phyloP scores from a whole-genome alignment of 2,113 vertebrate species.

The Australoheros scitulus region DNA sequence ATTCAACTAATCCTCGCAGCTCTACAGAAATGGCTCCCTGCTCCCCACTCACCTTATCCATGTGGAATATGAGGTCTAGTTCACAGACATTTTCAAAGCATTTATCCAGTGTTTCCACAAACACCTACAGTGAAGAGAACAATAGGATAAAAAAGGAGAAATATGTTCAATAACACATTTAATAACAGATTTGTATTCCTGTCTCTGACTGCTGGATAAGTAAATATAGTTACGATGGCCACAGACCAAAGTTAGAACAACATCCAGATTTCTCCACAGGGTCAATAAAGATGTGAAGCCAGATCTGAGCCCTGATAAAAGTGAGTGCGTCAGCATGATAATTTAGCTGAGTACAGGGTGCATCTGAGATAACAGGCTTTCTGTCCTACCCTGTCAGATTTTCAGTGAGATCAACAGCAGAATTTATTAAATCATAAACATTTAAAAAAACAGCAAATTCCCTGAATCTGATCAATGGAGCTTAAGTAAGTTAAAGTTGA shows the following conservation, averaged over 20 bases:
- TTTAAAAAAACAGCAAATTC: not conserved
- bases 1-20: not conserved
- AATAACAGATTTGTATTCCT: not conserved
- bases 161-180: not conserved
- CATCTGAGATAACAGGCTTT: not conserved
- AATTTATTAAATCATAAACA: not conserved
- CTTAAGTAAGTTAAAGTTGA: not conserved
- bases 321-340: not conserved
- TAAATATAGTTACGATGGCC: not conserved
- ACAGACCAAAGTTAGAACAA: not conserved
- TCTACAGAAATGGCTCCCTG: not conserved
- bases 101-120: slow-evolving; percentile 95
- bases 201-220: not conserved
- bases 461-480: not conserved
- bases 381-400: not conserved
- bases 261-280: not conserved
- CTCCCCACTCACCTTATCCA: slow-evolving; percentile 88
- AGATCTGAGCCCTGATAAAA: not conserved
- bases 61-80: slow-evolving; percentile 95
- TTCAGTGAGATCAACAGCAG: not conserved
- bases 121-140: slow-evolving; percentile 81
- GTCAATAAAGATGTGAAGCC: not conserved
- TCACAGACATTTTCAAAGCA: slow-evolving; percentile 97
- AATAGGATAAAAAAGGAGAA: not conserved
- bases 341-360: not conserved